Evolutionary conservation across 2,113 vertebrate genomes (phyloP).

Genomic region (Coracopsis vasa): DNA sequence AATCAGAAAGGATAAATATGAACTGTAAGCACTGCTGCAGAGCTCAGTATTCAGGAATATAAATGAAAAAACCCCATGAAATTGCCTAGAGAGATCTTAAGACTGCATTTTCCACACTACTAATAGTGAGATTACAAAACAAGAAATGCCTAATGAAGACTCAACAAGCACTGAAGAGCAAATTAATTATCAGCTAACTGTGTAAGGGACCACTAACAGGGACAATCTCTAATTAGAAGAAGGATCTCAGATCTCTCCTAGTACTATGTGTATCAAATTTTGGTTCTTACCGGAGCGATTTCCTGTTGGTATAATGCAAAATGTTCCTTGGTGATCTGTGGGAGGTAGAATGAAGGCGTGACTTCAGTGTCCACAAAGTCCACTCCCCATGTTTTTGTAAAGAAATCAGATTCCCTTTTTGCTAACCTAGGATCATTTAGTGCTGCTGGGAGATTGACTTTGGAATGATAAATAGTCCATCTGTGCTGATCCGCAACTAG

Average conservation of each 20-base stretch:
- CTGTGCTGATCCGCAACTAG: conserved; percentile 92
- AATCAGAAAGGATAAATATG: neutral
- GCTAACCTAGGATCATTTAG: conserved; percentile 96
- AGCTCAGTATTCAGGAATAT: neutral
- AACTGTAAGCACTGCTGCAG: neutral
- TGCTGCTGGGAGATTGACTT: conserved; percentile 97
- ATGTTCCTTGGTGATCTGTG: conserved; percentile 91
- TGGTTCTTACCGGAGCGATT: conserved; percentile 82
- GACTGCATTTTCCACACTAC: neutral
- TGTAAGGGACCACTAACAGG: neutral
- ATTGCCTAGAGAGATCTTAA: neutral
- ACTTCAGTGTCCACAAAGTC: conserved; percentile 96
- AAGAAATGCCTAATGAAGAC: neutral
- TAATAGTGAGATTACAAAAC: neutral
- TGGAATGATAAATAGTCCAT: conserved; percentile 98
- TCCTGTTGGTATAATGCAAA: conserved; percentile 90
- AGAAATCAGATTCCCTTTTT: conserved; percentile 98
- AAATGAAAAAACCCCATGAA: neutral
- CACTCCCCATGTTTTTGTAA: conserved; percentile 98
- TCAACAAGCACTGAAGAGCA: neutral
- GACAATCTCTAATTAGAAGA: neutral
- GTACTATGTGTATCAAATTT: rapidly evolving
- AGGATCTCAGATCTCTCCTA: neutral
- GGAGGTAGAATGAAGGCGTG: conserved; percentile 93
- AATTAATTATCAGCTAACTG: neutral